Percentiles rank a stretch among this genome's conserved stretches.
Conservation (phyloP, 2,113 vertebrate genomes). For the Oreochromis tanganicae region DNA sequence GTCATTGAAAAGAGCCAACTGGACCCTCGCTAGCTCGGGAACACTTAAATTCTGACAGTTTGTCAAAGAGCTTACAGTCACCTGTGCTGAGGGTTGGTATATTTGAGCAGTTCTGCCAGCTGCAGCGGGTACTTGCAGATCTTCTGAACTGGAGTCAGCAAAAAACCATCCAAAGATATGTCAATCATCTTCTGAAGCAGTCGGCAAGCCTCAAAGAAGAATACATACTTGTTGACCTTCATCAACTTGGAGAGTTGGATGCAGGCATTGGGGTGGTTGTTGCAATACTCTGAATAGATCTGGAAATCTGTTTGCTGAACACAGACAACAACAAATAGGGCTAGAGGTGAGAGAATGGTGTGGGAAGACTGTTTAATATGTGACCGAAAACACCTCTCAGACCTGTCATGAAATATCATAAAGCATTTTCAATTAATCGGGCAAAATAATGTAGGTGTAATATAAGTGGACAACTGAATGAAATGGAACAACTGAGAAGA, state of each 20-base stretch:
- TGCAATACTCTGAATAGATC: conserved; percentile 98
- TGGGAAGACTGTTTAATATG: neutral
- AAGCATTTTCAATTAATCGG: neutral
- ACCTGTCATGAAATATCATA: neutral
- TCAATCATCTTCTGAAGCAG: conserved; percentile 95
- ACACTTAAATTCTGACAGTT: neutral
- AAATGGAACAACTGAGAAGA: neutral
- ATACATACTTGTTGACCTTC: conserved; percentile 91
- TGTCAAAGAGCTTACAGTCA: conserved; percentile 11
- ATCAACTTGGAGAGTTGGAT: conserved; percentile 86
- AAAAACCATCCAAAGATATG: conserved; percentile 92
- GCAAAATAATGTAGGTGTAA: neutral
- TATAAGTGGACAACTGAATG: neutral
- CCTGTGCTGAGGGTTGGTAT: conserved; percentile 94
- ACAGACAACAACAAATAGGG: neutral
- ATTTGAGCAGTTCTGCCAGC: conserved; percentile 91
- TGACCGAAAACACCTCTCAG: neutral
- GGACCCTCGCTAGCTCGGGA: fast-evolving
- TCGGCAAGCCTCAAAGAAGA: conserved; percentile 95
- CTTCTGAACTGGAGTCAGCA: conserved; percentile 94
- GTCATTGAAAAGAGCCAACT: neutral
- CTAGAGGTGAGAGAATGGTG: neutral
- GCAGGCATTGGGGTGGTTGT: conserved; percentile 94
- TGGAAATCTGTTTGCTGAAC: conserved; percentile 92
- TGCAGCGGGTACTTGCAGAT: conserved; percentile 98